Conservation (phyloP, 2,888 invertebrate species). For the Neelides folsomi region DNA sequence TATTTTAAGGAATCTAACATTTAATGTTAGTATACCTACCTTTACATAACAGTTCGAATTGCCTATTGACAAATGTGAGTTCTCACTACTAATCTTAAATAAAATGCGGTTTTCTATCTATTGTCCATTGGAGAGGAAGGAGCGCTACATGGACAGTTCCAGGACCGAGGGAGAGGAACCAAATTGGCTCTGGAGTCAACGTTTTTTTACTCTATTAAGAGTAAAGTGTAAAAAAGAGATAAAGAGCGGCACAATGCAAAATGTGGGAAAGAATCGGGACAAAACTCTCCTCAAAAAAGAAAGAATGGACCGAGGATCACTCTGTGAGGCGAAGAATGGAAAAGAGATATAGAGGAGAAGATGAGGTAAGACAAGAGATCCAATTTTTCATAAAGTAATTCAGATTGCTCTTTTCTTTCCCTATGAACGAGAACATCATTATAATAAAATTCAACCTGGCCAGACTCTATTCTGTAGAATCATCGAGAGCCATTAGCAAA, state of each 20-base stretch:
- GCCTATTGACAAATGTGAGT: no score
- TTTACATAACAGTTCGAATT: no score
- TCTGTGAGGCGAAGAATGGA: not conserved
- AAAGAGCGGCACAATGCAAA: slow-evolving; percentile 11
- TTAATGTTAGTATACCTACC: no score
- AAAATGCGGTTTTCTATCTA: no score
- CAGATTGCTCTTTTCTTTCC: slow-evolving; percentile 2
- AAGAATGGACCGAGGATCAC: slow-evolving; percentile 2
- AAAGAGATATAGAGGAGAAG: slow-evolving; percentile 2
- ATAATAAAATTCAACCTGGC: no score
- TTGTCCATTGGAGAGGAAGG: no score
- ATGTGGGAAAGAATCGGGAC: slow-evolving; percentile 17
- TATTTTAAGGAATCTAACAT: no score
- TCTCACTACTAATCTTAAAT: no score
- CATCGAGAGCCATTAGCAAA: no score
- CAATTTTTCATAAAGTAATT: slow-evolving; percentile 12
- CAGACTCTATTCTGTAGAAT: no score
- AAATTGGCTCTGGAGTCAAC: slow-evolving; percentile 6
- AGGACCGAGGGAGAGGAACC: no score
- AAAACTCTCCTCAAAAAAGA: slow-evolving; percentile 10
- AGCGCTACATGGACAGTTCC: no score
- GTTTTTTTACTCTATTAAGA: slow-evolving; percentile 8
- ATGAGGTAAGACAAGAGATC: slow-evolving; percentile 1
- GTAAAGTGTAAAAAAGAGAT: slow-evolving; percentile 7
- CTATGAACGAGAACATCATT: not conserved